Base-by-base conservation (phyloP, 1,140 invertebrate species). In the Brachionus asplanchnoidis region DNA sequence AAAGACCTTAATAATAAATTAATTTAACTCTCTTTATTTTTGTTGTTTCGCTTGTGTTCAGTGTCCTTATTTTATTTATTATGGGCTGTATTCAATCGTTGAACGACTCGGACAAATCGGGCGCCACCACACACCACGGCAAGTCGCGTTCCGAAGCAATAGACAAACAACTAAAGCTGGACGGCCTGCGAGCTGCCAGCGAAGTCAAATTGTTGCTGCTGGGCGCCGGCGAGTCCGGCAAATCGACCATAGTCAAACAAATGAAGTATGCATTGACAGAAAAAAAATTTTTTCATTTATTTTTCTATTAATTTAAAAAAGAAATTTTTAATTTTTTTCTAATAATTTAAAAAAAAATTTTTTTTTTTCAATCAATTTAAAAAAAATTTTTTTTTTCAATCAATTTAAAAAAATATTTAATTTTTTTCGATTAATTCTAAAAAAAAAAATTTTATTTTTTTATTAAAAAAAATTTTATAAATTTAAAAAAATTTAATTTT, bases 171-270 rank as follows among this genome's bases (percentile, higher is more conserved):
- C 90, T 96, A 32, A 88, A 94, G 87, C 93, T 93, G 70, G 95
- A 95, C 92, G 94, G 94, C 85, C 94, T 95, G 91, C 92, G 93
- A 85, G 93, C 94, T 85, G 93, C 94, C 44, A 93, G 93, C 87
- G 94, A 96, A 92, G 95, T 96, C 86, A 96, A 96, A 91, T 91
- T 96, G 77, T 91, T 79, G 79, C 42, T 87, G 87, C 73, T 88
- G 95, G 94, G 94, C 86, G 94, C 94, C 88, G 94, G 94, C 68
- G 94, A 95, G 89, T 94, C 93, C 17, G 94, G 94, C 66, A 94
- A 94, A 89, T 94, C 93, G 85, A 94, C 94, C n/a, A 94, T 94
- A 90, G 94, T 95, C 7, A 96, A 96, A 90, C 95, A 96, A 89
- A 95, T 95, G 97, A 93, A 97, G 89, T 94, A 95, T 95, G 89